These are phyloP conservation scores for Gerris buenoi DNA, from an alignment of 1,140 invertebrate species.

Conservation along the genomic window DNA sequence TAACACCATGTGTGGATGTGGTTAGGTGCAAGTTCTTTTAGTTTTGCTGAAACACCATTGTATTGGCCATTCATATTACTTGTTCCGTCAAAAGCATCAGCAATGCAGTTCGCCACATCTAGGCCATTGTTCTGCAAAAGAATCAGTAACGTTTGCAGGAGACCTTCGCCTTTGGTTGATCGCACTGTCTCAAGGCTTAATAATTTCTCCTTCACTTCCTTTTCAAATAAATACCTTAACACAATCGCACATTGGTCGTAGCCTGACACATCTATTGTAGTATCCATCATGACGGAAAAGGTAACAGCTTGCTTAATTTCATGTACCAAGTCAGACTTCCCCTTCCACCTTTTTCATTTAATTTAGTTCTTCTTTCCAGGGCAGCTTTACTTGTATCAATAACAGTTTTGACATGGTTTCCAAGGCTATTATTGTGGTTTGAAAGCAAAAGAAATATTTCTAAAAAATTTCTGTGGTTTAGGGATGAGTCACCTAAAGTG, in stretches of 20 bases:
- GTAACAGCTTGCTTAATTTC: neutral
- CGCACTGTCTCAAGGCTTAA: neutral
- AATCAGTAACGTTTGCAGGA: neutral
- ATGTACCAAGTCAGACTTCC: neutral
- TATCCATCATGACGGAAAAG: neutral
- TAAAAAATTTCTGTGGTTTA: conserved; percentile 6
- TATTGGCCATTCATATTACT: conserved; percentile 8
- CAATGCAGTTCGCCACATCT: conserved; percentile 1
- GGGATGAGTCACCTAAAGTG: too few species aligned
- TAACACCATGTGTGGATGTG: conserved; percentile 9
- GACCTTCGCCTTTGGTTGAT: neutral
- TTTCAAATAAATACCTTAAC: neutral
- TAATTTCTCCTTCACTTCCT: neutral
- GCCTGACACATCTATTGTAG: neutral
- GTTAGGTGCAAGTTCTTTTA: neutral
- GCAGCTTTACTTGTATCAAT: neutral
- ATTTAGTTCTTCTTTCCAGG: neutral
- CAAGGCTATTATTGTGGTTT: neutral
- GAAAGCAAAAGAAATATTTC: conserved; percentile 6
- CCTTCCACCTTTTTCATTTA: neutral
- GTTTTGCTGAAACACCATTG: conserved; percentile 3
- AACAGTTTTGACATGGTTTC: neutral
- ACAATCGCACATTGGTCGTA: conserved; percentile 9
- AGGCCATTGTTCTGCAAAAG: neutral
- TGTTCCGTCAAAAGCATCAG: conserved; percentile 7